phyloP scores from a whole-genome alignment of 2,888 invertebrate genomes.

The Volucella zonaria region DNA sequence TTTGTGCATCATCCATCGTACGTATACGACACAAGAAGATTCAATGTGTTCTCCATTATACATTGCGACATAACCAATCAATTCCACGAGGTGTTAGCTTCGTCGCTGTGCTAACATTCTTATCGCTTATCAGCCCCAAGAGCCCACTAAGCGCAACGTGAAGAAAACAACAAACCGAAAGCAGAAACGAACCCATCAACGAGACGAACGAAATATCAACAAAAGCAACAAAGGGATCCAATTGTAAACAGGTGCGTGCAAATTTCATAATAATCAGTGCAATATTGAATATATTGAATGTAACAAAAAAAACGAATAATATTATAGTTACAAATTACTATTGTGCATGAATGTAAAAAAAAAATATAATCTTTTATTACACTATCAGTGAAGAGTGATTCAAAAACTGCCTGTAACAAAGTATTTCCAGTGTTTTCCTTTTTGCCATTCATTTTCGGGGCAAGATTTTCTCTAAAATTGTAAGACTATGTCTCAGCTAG shows the following conservation, averaged over 20 bases:
- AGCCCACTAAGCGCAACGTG: neutral
- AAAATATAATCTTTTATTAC: neutral
- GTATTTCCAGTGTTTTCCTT: too few species aligned
- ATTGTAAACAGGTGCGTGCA: slow-evolving; percentile 18
- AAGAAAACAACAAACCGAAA: neutral
- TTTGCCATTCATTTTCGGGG: too few species aligned
- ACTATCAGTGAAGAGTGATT: neutral
- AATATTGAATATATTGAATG: neutral
- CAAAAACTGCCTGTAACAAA: too few species aligned
- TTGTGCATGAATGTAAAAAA: neutral
- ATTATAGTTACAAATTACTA: neutral
- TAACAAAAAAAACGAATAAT: neutral
- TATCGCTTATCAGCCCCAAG: neutral
- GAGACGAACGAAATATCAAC: neutral
- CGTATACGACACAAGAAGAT: neutral
- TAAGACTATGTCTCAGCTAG: too few species aligned
- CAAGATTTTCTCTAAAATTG: too few species aligned
- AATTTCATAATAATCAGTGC: neutral
- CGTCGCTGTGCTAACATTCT: too few species aligned
- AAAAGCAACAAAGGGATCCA: neutral
- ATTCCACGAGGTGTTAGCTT: too few species aligned
- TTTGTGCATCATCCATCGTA: neutral
- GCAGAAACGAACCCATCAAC: neutral
- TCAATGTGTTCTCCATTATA: too few species aligned
- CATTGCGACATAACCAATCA: too few species aligned